A percentile compares a stretch with the other conserved stretches of the same genome.
These are phyloP conservation scores for Lemur catta DNA, from an alignment of 2,797 vertebrate species.

Conservation along the genomic window DNA sequence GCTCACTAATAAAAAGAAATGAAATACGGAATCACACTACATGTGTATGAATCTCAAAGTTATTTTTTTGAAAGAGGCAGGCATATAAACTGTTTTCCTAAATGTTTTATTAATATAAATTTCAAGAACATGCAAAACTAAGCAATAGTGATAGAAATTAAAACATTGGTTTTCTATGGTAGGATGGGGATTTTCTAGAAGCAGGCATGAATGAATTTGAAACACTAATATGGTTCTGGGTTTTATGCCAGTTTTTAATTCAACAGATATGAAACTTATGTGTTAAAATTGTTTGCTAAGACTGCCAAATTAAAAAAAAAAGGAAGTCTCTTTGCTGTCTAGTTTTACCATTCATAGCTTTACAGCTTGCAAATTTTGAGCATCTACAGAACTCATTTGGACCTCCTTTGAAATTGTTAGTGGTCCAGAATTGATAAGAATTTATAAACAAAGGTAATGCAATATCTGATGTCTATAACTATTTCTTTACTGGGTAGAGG, in stretches of 20 bases:
- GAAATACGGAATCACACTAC: not conserved
- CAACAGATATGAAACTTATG: slow-evolving; percentile 47
- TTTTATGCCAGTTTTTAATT: slow-evolving; percentile 64
- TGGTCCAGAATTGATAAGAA: not conserved
- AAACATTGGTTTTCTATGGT: not conserved
- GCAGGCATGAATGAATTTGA: slow-evolving; percentile 58
- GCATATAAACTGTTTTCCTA: slow-evolving; percentile 8
- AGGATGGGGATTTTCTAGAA: slow-evolving; percentile 35
- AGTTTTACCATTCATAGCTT: not conserved
- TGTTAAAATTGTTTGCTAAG: slow-evolving; percentile 35
- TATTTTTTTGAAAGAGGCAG: slow-evolving; percentile 16
- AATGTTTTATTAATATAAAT: slow-evolving; percentile 44
- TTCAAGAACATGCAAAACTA: slow-evolving; percentile 28
- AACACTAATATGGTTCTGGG: slow-evolving; percentile 28
- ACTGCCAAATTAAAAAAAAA: slow-evolving; percentile 47
- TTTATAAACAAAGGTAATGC: slow-evolving; percentile 14
- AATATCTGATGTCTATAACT: not conserved
- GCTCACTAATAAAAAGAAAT: not conserved
- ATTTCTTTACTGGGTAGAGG: not conserved
- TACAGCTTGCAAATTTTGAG: not conserved
- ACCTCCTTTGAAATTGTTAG: not conserved
- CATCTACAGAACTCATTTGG: not conserved
- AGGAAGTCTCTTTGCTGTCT: not conserved
- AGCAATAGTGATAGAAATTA: not conserved
- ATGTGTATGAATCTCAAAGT: not conserved